Percentiles rank a stretch among this genome's conserved stretches.
These are phyloP conservation scores for Bovichtus variegatus DNA, from an alignment of 2,797 vertebrate genomes.

Conservation along the genomic window DNA sequence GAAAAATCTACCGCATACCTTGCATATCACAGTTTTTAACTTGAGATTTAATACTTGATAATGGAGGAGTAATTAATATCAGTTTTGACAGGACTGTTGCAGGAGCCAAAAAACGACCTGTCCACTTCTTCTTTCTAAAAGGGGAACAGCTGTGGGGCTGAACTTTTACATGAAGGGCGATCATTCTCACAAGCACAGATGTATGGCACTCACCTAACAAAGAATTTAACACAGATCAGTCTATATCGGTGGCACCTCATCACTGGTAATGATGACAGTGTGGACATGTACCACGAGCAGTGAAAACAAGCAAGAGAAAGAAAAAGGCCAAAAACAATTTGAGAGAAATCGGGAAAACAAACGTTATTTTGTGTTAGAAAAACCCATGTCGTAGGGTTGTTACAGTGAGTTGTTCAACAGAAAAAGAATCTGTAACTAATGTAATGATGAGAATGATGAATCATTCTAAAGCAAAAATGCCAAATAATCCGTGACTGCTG, in stretches of 20 bases:
- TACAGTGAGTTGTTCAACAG: background rate
- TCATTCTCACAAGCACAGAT: constrained; percentile 11
- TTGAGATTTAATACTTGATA: constrained; percentile 43
- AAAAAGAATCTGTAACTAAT: background rate
- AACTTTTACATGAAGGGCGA: constrained; percentile 8
- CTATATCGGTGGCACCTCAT: background rate
- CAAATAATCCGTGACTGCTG: background rate
- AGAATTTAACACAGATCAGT: no score
- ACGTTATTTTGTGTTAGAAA: background rate
- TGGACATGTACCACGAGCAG: background rate
- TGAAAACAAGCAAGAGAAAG: no score
- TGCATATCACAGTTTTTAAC: constrained; percentile 30
- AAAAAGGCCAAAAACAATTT: no score
- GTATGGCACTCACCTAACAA: background rate
- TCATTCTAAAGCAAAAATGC: no score
- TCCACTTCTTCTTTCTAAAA: constrained; percentile 19
- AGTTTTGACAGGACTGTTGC: constrained; percentile 30
- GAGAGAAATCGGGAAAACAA: background rate
- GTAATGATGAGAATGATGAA: background rate
- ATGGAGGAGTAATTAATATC: constrained; percentile 18
- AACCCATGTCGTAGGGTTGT: background rate
- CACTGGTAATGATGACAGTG: background rate
- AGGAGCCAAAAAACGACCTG: constrained; percentile 33
- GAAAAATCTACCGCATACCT: constrained; percentile 40
- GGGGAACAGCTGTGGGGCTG: constrained; percentile 7